These are phyloP conservation scores for Melanogrammus aeglefinus DNA, from an alignment of 2,797 vertebrate species.

Conservation along the genomic window DNA sequence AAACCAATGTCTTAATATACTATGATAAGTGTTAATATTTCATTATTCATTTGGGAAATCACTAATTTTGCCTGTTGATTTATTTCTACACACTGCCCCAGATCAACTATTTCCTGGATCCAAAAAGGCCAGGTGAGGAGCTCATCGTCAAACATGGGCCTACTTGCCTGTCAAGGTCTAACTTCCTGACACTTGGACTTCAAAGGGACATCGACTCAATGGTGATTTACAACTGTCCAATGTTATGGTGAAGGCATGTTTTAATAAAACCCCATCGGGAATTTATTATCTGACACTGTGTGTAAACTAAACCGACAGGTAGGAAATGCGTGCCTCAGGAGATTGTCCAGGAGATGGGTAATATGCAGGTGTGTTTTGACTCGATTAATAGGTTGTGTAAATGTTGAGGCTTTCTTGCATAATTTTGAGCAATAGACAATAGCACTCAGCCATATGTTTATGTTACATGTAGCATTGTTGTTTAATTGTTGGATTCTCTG, in stretches of 20 bases:
- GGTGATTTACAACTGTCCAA: not conserved
- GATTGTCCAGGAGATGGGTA: not conserved
- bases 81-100: not conserved
- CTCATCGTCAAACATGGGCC: not conserved
- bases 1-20: not conserved
- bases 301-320: not conserved
- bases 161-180: not conserved
- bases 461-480: too few relatives aligned
- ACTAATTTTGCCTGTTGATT: not conserved
- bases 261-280: not conserved
- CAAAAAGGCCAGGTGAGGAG: not conserved
- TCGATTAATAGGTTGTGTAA: not conserved
- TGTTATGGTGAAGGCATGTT: not conserved
- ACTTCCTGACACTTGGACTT: not conserved
- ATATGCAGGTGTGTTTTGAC: not conserved
- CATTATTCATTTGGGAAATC: not conserved
- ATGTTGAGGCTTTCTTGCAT: not conserved
- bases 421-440: not conserved
- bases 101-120: not conserved
- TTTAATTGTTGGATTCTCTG: too few relatives aligned
- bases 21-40: not conserved
- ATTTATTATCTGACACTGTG: slow-evolving; percentile 1
- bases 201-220: not conserved
- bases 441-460: too few relatives aligned
- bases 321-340: not conserved